Evolutionary conservation across 1,140 invertebrate species (phyloP), one percentile per base, ranked within the genome.

Genomic region (Drosophila insularis): DNA sequence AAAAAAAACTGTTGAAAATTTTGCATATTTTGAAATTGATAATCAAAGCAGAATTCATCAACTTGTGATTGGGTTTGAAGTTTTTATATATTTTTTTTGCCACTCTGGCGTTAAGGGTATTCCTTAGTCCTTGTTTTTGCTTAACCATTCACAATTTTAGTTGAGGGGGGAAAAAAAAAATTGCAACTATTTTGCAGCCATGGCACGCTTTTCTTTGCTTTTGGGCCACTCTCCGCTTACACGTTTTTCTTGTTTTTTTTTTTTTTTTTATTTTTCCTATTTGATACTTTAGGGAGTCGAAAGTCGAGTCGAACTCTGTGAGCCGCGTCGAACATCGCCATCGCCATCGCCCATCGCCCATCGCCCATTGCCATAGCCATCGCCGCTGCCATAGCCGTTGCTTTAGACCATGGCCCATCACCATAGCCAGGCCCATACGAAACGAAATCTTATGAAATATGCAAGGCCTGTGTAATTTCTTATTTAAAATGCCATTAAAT

Each of bases 401-500:
- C 40, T 19, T 8, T 50, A 21, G 8, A 3, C 43, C 17, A 21
- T 50, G 21, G 56, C 56, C 56, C 72, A 74, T 74, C 72, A 50
- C 43, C 40, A 46, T 50, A 27, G 74, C 68, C 56, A 69, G 71
- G 67, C 70, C 72, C 77, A 84, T 78, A 89, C 81, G 82, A 71
- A 71, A 60, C 81, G 82, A 81, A 89, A 78, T 91, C 90, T 89
- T 82, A 91, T 91, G 79, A 91, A 91, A 90, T 91, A 91, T 91
- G 86, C 84, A 91, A 70, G 79, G 71, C 72, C 80, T 84, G 81
- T 81, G 89, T 90, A 90, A 91, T 91, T 91, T 90, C 90, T 91
- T 91, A 91, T 91, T 91, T 91, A 91, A 91, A 91, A 91, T 91
- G 90, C 90, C 89, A 91, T 91, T 91, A 91, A 91, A 91, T 91